Percentiles rank a stretch among this genome's conserved stretches.
Conservation (phyloP, 2,113 vertebrate genomes). For the Ochotona curzoniae region DNA sequence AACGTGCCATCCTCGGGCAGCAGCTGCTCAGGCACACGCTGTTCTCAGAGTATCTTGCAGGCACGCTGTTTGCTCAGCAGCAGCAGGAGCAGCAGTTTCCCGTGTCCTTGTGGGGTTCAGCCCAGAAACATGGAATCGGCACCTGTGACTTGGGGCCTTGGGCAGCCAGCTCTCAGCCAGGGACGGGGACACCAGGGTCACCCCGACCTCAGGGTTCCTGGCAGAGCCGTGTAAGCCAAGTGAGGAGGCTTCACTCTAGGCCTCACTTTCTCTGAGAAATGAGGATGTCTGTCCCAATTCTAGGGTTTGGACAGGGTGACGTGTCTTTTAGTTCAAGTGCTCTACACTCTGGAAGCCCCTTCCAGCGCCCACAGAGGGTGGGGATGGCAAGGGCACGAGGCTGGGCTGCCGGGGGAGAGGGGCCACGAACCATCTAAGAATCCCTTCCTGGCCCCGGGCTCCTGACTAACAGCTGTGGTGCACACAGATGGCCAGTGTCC, state of each 20-base stretch:
- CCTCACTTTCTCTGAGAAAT: constrained; percentile 17
- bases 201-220: not conserved
- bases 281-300: not conserved
- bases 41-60: constrained; percentile 57
- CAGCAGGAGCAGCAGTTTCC: constrained; percentile 33
- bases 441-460: not conserved
- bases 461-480: not conserved
- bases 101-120: constrained; percentile 22
- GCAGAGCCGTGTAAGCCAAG: not conserved
- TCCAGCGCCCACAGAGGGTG: not conserved
- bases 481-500: constrained; percentile 65
- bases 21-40: constrained; percentile 66
- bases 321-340: not conserved
- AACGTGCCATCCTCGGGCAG: constrained; percentile 64
- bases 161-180: constrained; percentile 9
- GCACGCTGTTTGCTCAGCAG: not conserved
- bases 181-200: not conserved
- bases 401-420: not conserved
- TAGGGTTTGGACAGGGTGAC: not conserved
- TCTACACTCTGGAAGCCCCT: not conserved
- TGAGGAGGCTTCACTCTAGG: not conserved
- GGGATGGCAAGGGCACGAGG: not conserved
- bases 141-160: not conserved
- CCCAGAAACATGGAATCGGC: constrained; percentile 27
- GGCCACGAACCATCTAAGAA: not conserved